phyloP scores from a whole-genome alignment of 2,113 vertebrate genomes.

The Peucedramus taeniatus region DNA sequence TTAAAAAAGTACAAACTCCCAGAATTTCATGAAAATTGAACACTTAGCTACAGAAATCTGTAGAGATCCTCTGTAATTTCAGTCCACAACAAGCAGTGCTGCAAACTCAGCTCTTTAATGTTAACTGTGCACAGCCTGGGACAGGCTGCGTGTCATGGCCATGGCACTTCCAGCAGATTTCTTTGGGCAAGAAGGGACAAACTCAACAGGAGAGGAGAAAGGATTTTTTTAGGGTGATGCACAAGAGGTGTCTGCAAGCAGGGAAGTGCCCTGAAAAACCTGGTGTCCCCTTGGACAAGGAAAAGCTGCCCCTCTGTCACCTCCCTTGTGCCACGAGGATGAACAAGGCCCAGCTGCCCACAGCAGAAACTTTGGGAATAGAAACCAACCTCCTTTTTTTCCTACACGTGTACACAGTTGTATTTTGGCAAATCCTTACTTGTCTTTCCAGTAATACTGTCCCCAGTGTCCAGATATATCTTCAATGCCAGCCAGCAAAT shows the following conservation, averaged over 20 bases:
- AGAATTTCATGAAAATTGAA: neutral
- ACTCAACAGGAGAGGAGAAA: neutral
- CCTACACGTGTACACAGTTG: neutral
- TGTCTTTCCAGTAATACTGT: constrained; percentile 88
- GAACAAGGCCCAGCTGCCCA: neutral
- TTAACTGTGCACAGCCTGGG: neutral
- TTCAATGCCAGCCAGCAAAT: constrained; percentile 83
- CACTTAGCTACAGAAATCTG: neutral
- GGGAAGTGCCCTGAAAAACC: neutral
- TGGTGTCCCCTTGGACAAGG: neutral
- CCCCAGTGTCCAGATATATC: constrained; percentile 85
- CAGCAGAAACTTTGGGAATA: neutral
- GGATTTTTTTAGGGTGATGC: neutral
- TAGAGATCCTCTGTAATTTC: neutral
- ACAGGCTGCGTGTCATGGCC: rapidly evolving
- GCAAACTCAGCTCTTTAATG: neutral
- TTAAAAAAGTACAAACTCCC: neutral
- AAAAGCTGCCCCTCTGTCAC: neutral
- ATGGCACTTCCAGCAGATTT: neutral
- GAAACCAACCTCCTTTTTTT: neutral
- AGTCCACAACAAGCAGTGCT: neutral
- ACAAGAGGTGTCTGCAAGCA: neutral
- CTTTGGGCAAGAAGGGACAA: neutral
- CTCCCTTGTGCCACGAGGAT: neutral
- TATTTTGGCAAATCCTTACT: constrained; percentile 71